Base-by-base conservation (phyloP, 2,888 invertebrate species). In the Abrostola triplasia region DNA sequence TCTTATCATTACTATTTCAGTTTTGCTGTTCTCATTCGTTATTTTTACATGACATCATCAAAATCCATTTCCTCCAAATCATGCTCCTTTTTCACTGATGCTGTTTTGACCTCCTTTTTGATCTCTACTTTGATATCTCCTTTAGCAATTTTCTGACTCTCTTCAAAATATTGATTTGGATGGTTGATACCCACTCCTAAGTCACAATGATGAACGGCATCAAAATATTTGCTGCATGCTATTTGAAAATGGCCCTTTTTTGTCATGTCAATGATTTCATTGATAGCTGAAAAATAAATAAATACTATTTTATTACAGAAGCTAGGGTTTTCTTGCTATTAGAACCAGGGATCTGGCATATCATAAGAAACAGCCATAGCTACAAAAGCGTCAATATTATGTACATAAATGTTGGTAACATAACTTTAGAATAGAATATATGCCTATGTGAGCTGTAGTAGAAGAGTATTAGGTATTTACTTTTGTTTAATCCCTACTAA, bases 111-210 rank as follows among this genome's bases (percentile, higher is more conserved):
- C 81, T 89, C 88, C 57, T 80, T 82, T 63, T 90, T 92, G 0
- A 84, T 74, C 73, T 89, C 92, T 1, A 88, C 55, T 82, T 93
- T 94, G 11, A 87, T 70, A 40, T 90, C 89, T 36, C 90, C 92
- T 77, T 90, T 90, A 0, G 89, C 84, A 8, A 96, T 80, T 76
- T 95, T 96, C 78, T 96, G 96, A 83, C 97, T 98, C 84, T 98
- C 98, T 80, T 97, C 96, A 89, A 97, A 99, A 90, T 97, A 99
- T 76, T 97, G 97, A 92, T 99, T 99, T 0, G 99, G 99, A 93
- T 99, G 99, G 86, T 96, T 96, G 44, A 98, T 96, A 4, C 96
- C 96, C 47, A 96, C 93, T 44, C 96, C 96, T 11, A 96, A 84
- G n/a, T 95, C 93, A 6, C 95, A 91, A 77, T 96, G 96, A 74